Percentiles rank a stretch among this genome's conserved stretches.
Conservation (phyloP, 1,140 invertebrate species). For the Artemia franciscana region DNA sequence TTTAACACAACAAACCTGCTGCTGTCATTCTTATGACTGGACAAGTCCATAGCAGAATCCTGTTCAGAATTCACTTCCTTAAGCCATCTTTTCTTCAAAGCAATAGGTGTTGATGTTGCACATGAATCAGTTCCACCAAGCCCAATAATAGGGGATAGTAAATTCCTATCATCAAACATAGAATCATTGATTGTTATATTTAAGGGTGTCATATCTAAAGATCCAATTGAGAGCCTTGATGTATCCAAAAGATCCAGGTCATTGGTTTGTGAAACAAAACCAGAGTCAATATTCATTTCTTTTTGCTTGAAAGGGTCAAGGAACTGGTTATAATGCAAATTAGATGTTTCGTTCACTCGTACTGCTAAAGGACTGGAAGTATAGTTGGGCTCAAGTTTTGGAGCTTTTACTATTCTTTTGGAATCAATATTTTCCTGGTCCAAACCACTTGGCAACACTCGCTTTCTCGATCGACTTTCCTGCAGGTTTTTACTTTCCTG, state of each 20-base stretch:
- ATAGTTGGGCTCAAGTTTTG: not conserved
- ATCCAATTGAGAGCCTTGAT: not conserved
- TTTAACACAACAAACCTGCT: too few species aligned
- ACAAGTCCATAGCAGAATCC: not conserved
- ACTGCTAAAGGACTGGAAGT: not conserved
- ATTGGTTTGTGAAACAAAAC: not conserved
- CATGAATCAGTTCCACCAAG: constrained; percentile 11
- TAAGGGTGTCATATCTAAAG: not conserved
- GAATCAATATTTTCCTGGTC: constrained; percentile 4
- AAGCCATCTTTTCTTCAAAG: constrained; percentile 32
- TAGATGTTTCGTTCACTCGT: too few species aligned
- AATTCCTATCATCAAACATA: not conserved
- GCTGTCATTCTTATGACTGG: not conserved
- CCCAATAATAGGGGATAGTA: not conserved
- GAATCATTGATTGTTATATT: not conserved
- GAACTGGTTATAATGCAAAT: too few species aligned
- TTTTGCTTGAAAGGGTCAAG: not conserved
- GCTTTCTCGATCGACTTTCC: constrained; percentile 2
- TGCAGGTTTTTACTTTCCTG: not conserved
- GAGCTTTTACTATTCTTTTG: not conserved
- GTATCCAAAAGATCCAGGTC: not conserved
- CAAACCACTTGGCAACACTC: not conserved
- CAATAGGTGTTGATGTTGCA: not conserved
- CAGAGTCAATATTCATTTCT: not conserved
- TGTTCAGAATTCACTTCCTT: constrained; percentile 30